A percentile compares a stretch with the other conserved stretches of the same genome.
phyloP scores from a whole-genome alignment of 1,140 invertebrate species.

The Carcinoscorpius rotundicauda region DNA sequence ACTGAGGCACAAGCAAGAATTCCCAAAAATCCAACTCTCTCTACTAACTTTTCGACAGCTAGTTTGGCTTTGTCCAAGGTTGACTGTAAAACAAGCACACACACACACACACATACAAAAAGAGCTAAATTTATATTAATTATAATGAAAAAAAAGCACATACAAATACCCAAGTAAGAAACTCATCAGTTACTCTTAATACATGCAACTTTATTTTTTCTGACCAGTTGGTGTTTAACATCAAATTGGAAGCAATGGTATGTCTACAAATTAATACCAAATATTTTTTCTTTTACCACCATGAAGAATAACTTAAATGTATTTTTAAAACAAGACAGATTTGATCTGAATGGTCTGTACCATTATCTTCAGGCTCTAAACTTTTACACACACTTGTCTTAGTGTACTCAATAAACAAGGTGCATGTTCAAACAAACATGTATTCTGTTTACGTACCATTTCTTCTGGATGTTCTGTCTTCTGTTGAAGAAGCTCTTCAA shows the following conservation, averaged over 20 bases:
- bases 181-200: not conserved
- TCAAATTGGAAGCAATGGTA: no score
- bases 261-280: no score
- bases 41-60: constrained; percentile 80
- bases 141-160: not conserved
- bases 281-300: no score
- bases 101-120: no score
- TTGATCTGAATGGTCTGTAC: not conserved
- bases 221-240: no score
- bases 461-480: constrained; percentile 35
- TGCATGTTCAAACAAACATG: no score
- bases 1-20: constrained; percentile 95
- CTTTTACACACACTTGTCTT: no score
- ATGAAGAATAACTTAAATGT: no score
- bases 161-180: not conserved
- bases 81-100: constrained; percentile 10
- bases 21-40: constrained; percentile 91
- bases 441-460: constrained; percentile 25
- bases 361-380: not conserved
- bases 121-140: no score
- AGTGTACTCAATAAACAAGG: no score
- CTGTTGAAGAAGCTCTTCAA: constrained; percentile 54
- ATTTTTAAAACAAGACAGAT: no score
- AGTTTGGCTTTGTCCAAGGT: constrained; percentile 48
- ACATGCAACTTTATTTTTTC: not conserved